Conservation (phyloP, 2,113 vertebrate species). For the Steatornis caripensis region DNA sequence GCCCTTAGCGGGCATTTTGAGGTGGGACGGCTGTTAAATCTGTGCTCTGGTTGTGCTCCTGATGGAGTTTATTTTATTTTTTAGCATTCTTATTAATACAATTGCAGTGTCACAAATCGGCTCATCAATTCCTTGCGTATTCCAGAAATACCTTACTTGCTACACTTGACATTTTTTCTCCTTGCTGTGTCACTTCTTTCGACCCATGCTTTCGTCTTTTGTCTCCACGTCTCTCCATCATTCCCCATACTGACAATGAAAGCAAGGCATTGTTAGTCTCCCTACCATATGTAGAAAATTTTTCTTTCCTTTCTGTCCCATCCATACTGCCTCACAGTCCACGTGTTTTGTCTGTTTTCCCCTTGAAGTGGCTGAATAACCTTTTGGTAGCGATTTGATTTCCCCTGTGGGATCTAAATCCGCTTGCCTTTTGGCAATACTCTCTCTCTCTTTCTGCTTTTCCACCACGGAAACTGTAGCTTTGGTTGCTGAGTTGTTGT, state of each 20-base stretch:
- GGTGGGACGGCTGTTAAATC: neutral
- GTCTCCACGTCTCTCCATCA: neutral
- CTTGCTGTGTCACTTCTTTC: neutral
- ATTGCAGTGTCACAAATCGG: neutral
- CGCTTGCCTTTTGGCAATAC: neutral
- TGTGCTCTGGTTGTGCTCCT: neutral
- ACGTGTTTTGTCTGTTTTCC: neutral
- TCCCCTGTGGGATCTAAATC: neutral
- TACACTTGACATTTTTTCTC: neutral
- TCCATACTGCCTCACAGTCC: neutral
- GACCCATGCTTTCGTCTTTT: neutral
- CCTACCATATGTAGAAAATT: neutral
- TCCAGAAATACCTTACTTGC: neutral
- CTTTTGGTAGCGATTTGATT: neutral
- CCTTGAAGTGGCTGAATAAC: neutral
- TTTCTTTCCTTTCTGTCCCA: neutral
- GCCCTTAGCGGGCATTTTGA: neutral
- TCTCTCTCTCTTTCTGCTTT: conserved; percentile 4
- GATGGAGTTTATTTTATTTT: neutral
- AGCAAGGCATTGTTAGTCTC: neutral
- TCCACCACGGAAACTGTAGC: neutral
- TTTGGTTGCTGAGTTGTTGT: neutral
- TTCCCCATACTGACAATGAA: neutral
- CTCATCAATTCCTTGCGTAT: neutral
- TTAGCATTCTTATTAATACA: neutral